These are phyloP conservation scores for Nomada ruficornis DNA, from an alignment of 2,888 invertebrate species.

Conservation along the genomic window DNA sequence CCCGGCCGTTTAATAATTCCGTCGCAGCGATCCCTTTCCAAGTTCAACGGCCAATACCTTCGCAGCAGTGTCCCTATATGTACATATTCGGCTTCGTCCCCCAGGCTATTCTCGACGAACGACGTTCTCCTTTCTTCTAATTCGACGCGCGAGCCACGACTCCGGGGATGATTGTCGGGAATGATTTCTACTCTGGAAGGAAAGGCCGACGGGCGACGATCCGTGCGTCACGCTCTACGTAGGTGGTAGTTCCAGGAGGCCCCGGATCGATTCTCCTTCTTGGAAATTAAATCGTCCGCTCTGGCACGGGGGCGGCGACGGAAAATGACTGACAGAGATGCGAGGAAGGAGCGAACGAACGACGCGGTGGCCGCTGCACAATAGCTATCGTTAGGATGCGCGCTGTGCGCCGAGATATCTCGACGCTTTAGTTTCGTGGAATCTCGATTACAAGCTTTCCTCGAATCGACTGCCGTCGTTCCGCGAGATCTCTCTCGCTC, in stretches of 20 bases:
- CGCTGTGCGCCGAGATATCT: constrained; percentile 21
- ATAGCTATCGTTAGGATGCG: constrained; percentile 41
- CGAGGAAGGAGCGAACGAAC: not conserved
- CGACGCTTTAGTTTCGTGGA: constrained; percentile 53
- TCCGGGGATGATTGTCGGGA: constrained; percentile 21
- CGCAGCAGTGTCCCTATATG: not conserved
- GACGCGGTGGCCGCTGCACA: constrained; percentile 14
- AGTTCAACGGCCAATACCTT: not conserved
- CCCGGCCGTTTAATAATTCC: not conserved
- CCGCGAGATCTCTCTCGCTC: constrained; percentile 6
- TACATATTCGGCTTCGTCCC: constrained; percentile 29
- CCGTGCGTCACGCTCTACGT: constrained; percentile 40
- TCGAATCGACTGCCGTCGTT: constrained; percentile 33
- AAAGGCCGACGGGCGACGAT: constrained; percentile 1
- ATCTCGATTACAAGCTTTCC: constrained; percentile 62
- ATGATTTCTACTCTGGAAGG: constrained; percentile 28
- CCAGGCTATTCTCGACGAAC: constrained; percentile 21
- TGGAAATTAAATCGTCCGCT: constrained; percentile 48
- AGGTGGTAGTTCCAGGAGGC: constrained; percentile 45
- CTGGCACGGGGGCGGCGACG: not conserved
- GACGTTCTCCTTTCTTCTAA: not conserved
- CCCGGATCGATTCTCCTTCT: constrained; percentile 62
- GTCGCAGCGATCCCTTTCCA: not conserved
- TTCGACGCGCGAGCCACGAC: constrained; percentile 3
- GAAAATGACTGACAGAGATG: not conserved